Evolutionary conservation across 2,113 vertebrate species (phyloP).

Genomic region (Tauraco erythrolophus): DNA sequence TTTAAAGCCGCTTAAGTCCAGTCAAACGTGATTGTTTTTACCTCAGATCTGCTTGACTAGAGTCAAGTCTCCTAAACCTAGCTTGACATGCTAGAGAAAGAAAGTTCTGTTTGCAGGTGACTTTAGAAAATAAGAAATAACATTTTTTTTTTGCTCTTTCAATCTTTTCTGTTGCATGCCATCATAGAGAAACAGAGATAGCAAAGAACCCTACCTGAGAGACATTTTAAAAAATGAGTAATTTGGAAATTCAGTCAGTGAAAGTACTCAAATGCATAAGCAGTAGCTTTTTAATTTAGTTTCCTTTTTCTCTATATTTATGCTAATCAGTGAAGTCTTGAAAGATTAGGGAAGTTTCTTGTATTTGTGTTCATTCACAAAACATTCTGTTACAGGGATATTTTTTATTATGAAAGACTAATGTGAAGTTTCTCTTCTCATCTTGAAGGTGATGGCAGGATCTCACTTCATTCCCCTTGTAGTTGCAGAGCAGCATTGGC

Average conservation of each 20-base stretch:
- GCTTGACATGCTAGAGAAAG: background rate
- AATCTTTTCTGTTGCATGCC: background rate
- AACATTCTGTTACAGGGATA: background rate
- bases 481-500: background rate
- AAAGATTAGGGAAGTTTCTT: background rate
- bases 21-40: background rate
- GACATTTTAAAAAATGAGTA: background rate
- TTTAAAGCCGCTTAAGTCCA: background rate
- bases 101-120: background rate
- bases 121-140: background rate
- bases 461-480: background rate
- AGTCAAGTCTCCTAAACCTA: background rate
- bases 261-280: background rate
- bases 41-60: background rate
- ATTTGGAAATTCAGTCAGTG: background rate
- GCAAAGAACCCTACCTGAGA: background rate
- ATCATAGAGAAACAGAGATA: background rate
- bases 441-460: background rate
- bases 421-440: background rate
- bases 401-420: background rate
- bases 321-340: background rate
- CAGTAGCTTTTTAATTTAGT: background rate
- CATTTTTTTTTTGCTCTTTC: background rate
- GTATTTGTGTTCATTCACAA: background rate
- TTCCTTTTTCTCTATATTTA: background rate